These are phyloP conservation scores for Pterophyllum scalare DNA, from an alignment of 2,113 vertebrate species.

Conservation along the genomic window DNA sequence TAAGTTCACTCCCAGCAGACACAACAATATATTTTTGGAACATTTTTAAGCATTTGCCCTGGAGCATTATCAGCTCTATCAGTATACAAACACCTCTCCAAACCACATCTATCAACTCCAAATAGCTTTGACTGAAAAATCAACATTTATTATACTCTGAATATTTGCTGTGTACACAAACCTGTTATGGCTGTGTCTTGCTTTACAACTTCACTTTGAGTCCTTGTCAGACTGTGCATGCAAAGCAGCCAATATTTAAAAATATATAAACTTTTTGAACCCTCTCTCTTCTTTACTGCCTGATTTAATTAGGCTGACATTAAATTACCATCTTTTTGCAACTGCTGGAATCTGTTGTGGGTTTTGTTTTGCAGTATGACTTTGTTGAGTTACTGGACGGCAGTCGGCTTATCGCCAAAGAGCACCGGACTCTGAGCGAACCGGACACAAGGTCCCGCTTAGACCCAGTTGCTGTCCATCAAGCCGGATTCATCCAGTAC, in stretches of 20 bases:
- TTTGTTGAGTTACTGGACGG: constrained; percentile 98
- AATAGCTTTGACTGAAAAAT: constrained; percentile 63
- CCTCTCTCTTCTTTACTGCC: neutral
- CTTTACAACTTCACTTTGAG: constrained; percentile 46
- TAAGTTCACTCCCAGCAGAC: constrained; percentile 19
- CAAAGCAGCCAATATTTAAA: constrained; percentile 13
- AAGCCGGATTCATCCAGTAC: constrained; percentile 98
- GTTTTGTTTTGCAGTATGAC: constrained; percentile 86
- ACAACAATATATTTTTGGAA: constrained; percentile 46
- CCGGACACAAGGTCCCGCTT: constrained; percentile 80
- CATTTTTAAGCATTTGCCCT: constrained; percentile 45
- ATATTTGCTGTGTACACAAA: constrained; percentile 57
- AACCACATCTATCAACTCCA: constrained; percentile 58
- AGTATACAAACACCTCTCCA: constrained; percentile 65
- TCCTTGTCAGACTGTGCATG: constrained; percentile 42
- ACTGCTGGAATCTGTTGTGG: neutral
- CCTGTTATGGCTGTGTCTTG: constrained; percentile 38
- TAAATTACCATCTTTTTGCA: constrained; percentile 20
- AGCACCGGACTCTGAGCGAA: constrained; percentile 86
- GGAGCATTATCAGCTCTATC: constrained; percentile 64
- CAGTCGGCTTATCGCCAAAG: constrained; percentile 93
- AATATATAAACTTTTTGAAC: constrained; percentile 19
- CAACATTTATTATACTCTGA: constrained; percentile 63
- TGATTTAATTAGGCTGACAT: constrained; percentile 25
- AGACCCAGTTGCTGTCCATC: constrained; percentile 89